Conservation (phyloP, 2,113 vertebrate species). For the Pelobates fuscus region DNA sequence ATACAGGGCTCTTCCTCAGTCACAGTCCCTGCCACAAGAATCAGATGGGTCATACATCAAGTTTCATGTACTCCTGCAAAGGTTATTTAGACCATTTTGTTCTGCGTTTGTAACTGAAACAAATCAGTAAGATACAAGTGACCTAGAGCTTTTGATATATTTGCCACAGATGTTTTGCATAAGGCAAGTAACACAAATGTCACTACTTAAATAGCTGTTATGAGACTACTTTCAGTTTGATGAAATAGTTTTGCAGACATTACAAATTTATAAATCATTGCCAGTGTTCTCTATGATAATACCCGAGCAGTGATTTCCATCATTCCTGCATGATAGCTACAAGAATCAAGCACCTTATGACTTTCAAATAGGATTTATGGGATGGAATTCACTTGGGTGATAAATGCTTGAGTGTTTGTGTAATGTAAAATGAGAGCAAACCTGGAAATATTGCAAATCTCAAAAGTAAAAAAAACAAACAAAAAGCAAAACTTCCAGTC, state of each 20-base stretch:
- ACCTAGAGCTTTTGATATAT: constrained; percentile 1
- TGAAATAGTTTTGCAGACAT: background rate
- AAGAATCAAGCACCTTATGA: too few relatives aligned
- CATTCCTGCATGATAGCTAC: too few relatives aligned
- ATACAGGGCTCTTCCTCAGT: too few relatives aligned
- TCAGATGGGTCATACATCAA: constrained; percentile 6
- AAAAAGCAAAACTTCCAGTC: too few relatives aligned
- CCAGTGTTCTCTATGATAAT: too few relatives aligned
- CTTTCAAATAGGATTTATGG: too few relatives aligned
- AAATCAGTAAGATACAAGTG: background rate
- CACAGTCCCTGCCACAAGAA: background rate
- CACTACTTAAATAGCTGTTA: background rate
- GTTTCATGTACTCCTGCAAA: constrained; percentile 3
- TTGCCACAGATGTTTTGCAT: constrained; percentile 10
- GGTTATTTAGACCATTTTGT: constrained; percentile 15
- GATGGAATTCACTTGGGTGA: too few relatives aligned
- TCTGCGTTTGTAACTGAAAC: background rate
- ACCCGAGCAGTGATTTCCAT: too few relatives aligned
- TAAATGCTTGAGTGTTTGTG: too few relatives aligned
- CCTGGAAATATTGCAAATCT: too few relatives aligned
- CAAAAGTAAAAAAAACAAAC: too few relatives aligned
- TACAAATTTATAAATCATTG: background rate
- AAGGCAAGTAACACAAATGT: constrained; percentile 36
- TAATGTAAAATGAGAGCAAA: too few relatives aligned
- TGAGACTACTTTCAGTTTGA: constrained; percentile 2